These are phyloP conservation scores for Microctenopoma stevenorrisi DNA, from an alignment of 2,797 vertebrate genomes.

Conservation along the genomic window DNA sequence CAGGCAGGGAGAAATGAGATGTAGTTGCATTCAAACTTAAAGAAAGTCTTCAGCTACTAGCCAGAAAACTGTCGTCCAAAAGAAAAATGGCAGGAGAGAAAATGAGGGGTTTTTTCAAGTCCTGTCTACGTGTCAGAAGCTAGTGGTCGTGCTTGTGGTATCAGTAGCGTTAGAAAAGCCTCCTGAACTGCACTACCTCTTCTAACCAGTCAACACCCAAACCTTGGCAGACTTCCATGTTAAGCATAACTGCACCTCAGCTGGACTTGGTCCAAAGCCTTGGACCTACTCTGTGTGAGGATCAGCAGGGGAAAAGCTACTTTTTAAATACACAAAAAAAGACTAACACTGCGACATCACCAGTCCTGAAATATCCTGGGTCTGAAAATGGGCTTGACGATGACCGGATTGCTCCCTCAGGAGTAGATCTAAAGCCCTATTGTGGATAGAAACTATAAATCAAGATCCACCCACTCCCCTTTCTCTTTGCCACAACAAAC, in stretches of 20 bases:
- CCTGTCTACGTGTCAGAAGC: constrained; percentile 17
- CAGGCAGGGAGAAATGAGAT: background rate
- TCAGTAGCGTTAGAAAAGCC: constrained; percentile 28
- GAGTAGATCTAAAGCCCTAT: constrained; percentile 46
- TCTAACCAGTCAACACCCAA: constrained; percentile 42
- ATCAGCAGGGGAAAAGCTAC: constrained; percentile 14
- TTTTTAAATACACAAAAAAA: constrained; percentile 28
- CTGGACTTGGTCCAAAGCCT: constrained; percentile 44
- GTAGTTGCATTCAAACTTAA: constrained; percentile 13
- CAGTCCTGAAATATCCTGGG: constrained; percentile 9
- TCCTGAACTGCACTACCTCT: constrained; percentile 29
- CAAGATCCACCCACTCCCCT: constrained; percentile 21
- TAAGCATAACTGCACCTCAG: constrained; percentile 20
- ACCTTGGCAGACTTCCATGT: constrained; percentile 36
- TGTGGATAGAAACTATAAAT: constrained; percentile 66
- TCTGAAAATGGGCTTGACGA: constrained; percentile 34
- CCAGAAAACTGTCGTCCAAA: background rate
- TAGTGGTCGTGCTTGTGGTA: constrained; percentile 6
- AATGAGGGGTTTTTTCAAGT: constrained; percentile 17
- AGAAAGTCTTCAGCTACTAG: constrained; percentile 15
- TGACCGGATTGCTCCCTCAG: constrained; percentile 46
- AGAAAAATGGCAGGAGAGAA: constrained; percentile 26
- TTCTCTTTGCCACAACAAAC: constrained; percentile 37
- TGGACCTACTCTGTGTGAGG: constrained; percentile 32
- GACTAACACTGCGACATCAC: constrained; percentile 19